Conservation (phyloP, 2,797 vertebrate genomes). For the Neoniphon sammara region DNA sequence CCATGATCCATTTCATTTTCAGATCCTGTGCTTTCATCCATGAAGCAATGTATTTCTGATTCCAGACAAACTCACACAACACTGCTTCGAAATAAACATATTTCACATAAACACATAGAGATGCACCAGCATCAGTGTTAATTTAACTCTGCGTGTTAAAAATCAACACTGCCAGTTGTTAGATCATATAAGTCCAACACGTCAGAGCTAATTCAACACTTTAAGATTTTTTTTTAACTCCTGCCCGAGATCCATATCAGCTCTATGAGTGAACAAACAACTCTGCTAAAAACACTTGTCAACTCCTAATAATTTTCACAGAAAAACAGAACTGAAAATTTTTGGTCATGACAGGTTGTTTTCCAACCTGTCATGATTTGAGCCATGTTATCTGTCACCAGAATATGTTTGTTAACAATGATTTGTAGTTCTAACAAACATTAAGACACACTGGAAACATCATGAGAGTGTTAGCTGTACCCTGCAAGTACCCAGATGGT, state of each 20-base stretch:
- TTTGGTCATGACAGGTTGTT: too few species aligned
- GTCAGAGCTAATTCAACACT: too few species aligned
- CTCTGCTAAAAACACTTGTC: too few species aligned
- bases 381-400: neutral
- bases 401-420: neutral
- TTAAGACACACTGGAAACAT: neutral
- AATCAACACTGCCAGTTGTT: too few species aligned
- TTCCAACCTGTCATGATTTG: neutral
- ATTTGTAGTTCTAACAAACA: constrained; percentile 5
- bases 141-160: too few species aligned
- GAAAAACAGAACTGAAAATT: too few species aligned
- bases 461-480: too few species aligned
- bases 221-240: too few species aligned
- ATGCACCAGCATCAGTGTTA: neutral
- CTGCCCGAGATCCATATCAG: too few species aligned
- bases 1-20: neutral
- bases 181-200: too few species aligned
- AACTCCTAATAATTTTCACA: too few species aligned
- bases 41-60: neutral
- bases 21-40: neutral
- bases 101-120: neutral
- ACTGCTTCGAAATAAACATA: neutral
- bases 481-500: neutral
- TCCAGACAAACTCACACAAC: neutral
- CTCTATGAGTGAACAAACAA: too few species aligned